Base-by-base conservation (phyloP, 2,113 vertebrate species). In the Gopherus flavomarginatus region DNA sequence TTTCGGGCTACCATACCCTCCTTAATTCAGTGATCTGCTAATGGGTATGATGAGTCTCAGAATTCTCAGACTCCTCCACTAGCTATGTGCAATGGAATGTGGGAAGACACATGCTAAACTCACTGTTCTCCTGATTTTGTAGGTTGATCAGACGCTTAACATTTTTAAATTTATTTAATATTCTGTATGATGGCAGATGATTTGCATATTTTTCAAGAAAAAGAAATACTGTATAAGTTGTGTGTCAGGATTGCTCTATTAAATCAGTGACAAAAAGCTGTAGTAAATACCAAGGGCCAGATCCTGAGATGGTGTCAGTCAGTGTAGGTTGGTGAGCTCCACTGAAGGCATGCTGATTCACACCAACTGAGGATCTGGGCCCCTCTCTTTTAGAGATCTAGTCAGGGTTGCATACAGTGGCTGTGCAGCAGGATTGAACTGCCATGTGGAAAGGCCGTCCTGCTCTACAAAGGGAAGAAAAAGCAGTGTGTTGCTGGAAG, bases 81-180 rank as follows among this genome's bases (percentile, higher is more conserved):
- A 12, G n/a, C 11, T 50, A 1, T 0, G 1, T 2, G 2, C 0
- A 2, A 49, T 65, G 49, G 44, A 53, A 27, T 29, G 8, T 38
- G 27, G 11, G 17, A n/a, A 22, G 75, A 44, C 83, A 35, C 8
- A 9, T 13, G 22, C 49, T 44, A 49, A 16, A 0, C 16, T 3
- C 11, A 1, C 42, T 5, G 0, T 2, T 42, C 53, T 53, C 8
- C 69, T 19, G 26, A 21, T 82, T 29, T 79, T 0, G 0, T 12
- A 47, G 47, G 11, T 8, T 13, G 3, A 27, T 31, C 75, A 50
- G 75, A 42, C 12, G 27, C 78, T 59, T 47, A 1, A 7, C 17
- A 24, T 38, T 52, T 75, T 59, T 29, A 14, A 38, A 50, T 13
- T 56, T 38, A 7, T 12, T 9, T 0, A 65, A 72, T 12, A 3